Evolutionary conservation across 2,888 invertebrate genomes (phyloP).

Genomic region (Epinotia nisella): DNA sequence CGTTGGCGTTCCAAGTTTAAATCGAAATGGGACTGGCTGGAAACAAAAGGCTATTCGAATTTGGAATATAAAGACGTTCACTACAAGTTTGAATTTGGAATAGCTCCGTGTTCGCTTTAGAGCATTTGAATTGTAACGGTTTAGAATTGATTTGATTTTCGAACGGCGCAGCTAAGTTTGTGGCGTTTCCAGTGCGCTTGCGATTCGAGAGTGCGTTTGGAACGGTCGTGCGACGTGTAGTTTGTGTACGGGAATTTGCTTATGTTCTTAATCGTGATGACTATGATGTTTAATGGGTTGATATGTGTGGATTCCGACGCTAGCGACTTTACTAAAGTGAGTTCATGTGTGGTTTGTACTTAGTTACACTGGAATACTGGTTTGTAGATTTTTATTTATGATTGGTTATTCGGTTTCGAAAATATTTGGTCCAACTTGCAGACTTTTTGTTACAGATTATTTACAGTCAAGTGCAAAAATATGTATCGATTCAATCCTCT

Average conservation of each 20-base stretch:
- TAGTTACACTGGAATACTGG: neutral
- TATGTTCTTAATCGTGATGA: constrained; percentile 45
- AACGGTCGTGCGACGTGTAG: constrained; percentile 19
- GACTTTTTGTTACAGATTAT: no score
- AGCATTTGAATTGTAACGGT: neutral
- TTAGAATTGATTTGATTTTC: constrained; percentile 1
- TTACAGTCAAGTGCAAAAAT: no score
- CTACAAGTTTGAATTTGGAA: constrained; percentile 8
- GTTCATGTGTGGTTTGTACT: constrained; percentile 46
- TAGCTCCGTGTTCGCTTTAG: no score
- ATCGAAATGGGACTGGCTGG: constrained; percentile 9
- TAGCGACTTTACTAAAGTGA: constrained; percentile 76
- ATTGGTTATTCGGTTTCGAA: no score
- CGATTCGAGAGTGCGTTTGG: constrained; percentile 8
- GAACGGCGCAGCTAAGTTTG: constrained; percentile 4
- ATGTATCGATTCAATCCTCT: no score
- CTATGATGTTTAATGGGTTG: constrained; percentile 79
- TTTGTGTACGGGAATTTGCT: constrained; percentile 38
- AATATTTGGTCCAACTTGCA: no score
- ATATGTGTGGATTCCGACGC: constrained; percentile 75
- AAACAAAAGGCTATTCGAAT: neutral
- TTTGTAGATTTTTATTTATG: neutral
- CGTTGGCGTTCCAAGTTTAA: constrained; percentile 16
- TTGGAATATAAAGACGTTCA: neutral
- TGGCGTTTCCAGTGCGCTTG: constrained; percentile 14